Conservation (phyloP, 2,888 invertebrate species). For the Didymodactylos carnosus region DNA sequence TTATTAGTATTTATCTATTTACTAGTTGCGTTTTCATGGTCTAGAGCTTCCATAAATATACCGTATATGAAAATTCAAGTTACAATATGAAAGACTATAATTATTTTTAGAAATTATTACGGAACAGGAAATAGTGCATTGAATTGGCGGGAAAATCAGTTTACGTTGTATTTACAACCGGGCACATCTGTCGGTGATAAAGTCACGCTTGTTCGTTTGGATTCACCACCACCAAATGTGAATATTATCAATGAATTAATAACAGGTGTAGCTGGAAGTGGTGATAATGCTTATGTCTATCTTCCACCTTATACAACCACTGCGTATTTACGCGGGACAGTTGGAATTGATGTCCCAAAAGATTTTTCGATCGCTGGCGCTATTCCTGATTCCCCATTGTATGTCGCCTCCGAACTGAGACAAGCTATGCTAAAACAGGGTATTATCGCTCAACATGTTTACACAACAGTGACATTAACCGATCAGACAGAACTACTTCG, state of each 20-base stretch:
- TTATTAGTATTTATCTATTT: too few relatives aligned
- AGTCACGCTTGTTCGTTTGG: not conserved
- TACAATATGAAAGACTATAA: too few relatives aligned
- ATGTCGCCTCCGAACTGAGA: not conserved
- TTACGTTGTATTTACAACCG: not conserved
- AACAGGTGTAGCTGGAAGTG: not conserved
- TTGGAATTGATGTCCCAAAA: not conserved
- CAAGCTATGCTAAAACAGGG: not conserved
- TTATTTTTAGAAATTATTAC: not conserved
- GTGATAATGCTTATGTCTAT: not conserved
- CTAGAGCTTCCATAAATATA: too few relatives aligned
- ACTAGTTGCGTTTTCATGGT: too few relatives aligned
- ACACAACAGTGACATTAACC: too few relatives aligned
- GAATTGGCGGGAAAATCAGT: not conserved
- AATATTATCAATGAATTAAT: not conserved
- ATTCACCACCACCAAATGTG: not conserved
- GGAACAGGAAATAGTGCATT: not conserved
- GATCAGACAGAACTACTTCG: too few relatives aligned
- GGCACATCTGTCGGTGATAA: not conserved
- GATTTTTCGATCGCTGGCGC: not conserved
- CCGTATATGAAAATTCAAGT: too few relatives aligned
- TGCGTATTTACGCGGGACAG: not conserved
- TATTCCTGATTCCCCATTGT: not conserved
- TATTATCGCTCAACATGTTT: too few relatives aligned
- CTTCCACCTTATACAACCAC: not conserved